Percentiles rank a stretch among this genome's conserved stretches.
phyloP scores from a whole-genome alignment of 2,797 vertebrate genomes.

The Leptatherina wallacei region DNA sequence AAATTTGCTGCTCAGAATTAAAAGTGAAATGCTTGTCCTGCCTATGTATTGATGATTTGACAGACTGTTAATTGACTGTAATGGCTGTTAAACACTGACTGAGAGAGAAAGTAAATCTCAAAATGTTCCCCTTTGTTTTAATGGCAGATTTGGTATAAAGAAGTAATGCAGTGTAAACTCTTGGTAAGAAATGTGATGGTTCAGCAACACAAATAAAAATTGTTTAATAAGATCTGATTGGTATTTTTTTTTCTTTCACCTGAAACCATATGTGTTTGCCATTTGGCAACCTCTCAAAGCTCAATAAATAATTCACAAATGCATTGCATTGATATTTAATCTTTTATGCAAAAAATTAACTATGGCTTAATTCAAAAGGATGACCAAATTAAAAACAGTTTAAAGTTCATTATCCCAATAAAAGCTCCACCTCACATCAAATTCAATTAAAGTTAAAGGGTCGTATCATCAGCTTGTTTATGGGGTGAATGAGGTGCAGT shows the following conservation, averaged over 20 bases:
- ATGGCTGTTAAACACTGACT: not conserved
- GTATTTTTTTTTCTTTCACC: not conserved
- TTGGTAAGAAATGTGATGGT: conserved; percentile 29
- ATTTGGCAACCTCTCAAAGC: not conserved
- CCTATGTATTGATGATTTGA: conserved; percentile 17
- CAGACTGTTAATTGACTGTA: conserved; percentile 11
- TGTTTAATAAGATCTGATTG: conserved; percentile 41
- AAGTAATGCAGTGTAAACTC: conserved; percentile 12
- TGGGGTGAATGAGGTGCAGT: conserved; percentile 45
- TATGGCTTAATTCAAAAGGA: not conserved
- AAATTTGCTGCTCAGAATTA: conserved; percentile 1
- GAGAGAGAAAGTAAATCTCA: not conserved
- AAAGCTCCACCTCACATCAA: not conserved
- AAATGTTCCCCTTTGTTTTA: not conserved
- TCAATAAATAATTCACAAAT: not conserved
- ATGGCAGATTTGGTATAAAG: conserved; percentile 9
- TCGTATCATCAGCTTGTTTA: conserved; percentile 22
- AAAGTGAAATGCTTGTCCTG: not conserved
- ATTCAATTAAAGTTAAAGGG: not conserved
- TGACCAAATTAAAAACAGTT: not conserved
- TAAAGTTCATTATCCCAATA: not conserved
- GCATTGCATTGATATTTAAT: not conserved
- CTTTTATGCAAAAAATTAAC: not conserved
- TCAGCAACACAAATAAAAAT: conserved; percentile 61
- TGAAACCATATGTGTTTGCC: not conserved